Conservation (phyloP, 2,888 invertebrate species). For the Hydrotaea diabolus region DNA sequence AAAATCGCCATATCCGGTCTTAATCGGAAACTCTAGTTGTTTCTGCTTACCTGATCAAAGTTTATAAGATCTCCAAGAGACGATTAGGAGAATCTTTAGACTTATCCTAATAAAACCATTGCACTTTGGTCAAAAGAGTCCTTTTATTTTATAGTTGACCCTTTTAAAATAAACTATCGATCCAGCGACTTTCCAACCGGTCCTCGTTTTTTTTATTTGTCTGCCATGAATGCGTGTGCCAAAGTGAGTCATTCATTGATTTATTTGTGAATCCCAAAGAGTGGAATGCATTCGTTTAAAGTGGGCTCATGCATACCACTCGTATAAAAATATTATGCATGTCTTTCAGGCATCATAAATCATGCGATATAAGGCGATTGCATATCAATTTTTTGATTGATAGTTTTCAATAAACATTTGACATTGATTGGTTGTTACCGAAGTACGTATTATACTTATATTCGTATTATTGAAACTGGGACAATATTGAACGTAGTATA, state of each 20-base stretch:
- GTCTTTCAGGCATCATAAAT: slow-evolving; percentile 3
- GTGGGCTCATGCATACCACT: neutral
- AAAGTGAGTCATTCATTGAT: slow-evolving; percentile 4
- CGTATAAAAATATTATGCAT: neutral
- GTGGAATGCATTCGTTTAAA: neutral
- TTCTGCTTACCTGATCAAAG: too few species aligned
- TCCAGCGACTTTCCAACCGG: too few species aligned
- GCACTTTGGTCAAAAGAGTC: too few species aligned
- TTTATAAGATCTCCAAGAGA: too few species aligned
- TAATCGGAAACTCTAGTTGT: too few species aligned
- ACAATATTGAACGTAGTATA: neutral
- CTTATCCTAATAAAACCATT: too few species aligned
- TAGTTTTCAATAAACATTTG: slow-evolving; percentile 13
- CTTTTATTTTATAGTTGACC: too few species aligned
- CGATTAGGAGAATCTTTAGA: too few species aligned
- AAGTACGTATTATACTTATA: neutral
- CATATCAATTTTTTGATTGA: neutral
- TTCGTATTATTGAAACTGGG: neutral
- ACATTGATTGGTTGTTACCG: slow-evolving; percentile 8
- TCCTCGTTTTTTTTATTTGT: neutral
- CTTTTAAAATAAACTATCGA: too few species aligned
- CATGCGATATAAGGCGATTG: neutral
- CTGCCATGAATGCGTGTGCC: neutral
- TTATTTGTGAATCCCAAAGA: neutral
- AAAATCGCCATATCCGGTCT: too few species aligned